A percentile compares a stretch with the other conserved stretches of the same genome.
Evolutionary conservation across 2,797 vertebrate genomes (phyloP).

Genomic region (Spinus pinus): DNA sequence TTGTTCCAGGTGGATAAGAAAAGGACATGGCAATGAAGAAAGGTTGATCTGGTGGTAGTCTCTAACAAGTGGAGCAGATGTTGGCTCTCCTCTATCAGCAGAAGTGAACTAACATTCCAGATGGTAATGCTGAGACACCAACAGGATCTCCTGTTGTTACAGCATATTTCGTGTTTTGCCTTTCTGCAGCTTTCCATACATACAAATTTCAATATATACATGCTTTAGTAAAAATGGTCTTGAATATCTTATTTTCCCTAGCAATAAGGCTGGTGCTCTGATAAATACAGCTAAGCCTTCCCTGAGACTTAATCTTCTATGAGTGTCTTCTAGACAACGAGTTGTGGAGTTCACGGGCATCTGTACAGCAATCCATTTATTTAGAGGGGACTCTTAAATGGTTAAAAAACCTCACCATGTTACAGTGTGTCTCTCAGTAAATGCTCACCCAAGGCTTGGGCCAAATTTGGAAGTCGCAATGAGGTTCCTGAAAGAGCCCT

Average conservation of each 20-base stretch:
- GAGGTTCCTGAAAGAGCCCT: background rate
- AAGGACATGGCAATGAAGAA: background rate
- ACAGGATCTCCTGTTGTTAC: background rate
- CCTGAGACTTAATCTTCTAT: background rate
- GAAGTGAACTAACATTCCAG: background rate
- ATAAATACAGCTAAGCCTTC: background rate
- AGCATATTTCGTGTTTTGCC: background rate
- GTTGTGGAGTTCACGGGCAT: background rate
- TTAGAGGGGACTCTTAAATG: background rate
- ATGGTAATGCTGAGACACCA: background rate
- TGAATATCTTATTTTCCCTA: background rate
- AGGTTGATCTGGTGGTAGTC: rapidly evolving
- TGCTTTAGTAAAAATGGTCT: background rate
- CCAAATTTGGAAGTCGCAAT: background rate
- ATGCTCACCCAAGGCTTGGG: background rate
- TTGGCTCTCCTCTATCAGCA: background rate
- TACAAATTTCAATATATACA: background rate
- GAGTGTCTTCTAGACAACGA: background rate
- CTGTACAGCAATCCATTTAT: background rate
- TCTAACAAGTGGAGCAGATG: background rate
- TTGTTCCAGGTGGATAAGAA: background rate
- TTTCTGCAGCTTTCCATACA: background rate
- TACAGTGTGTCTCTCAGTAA: background rate
- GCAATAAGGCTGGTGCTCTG: background rate
- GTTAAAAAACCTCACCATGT: background rate